phyloP scores from a whole-genome alignment of 1,140 invertebrate genomes.

The Liolophura sinensis region DNA sequence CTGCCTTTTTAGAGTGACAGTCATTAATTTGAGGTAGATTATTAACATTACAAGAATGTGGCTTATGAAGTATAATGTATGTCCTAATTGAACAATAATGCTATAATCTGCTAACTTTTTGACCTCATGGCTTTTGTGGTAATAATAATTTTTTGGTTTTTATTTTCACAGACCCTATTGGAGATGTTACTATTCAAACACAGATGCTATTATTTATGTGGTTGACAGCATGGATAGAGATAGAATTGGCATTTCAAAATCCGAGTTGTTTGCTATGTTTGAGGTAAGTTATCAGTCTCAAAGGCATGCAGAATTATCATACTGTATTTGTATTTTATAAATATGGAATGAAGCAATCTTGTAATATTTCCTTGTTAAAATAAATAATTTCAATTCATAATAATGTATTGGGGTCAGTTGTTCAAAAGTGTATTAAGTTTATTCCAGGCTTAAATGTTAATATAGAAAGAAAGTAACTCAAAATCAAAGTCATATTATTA shows the following conservation, averaged over 20 bases:
- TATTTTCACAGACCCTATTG: constrained; percentile 88
- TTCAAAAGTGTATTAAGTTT: too few species aligned
- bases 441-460: too few species aligned
- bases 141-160: constrained; percentile 14
- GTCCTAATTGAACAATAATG: too few species aligned
- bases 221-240: constrained; percentile 98
- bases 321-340: neutral
- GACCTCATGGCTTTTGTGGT: too few species aligned
- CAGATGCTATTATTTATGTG: constrained; percentile 99
- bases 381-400: neutral
- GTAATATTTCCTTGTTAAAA: neutral
- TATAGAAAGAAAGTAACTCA: too few species aligned
- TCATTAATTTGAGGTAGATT: neutral
- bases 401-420: too few species aligned
- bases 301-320: neutral
- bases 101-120: too few species aligned
- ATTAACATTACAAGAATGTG: neutral
- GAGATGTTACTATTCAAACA: constrained; percentile 99
- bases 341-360: neutral
- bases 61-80: neutral
- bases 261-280: constrained; percentile 96
- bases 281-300: constrained; percentile 66
- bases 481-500: too few species aligned
- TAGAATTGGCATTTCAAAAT: constrained; percentile 98
- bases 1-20: neutral